phyloP scores from a whole-genome alignment of 2,888 invertebrate species.

The Diarsia rubi region DNA sequence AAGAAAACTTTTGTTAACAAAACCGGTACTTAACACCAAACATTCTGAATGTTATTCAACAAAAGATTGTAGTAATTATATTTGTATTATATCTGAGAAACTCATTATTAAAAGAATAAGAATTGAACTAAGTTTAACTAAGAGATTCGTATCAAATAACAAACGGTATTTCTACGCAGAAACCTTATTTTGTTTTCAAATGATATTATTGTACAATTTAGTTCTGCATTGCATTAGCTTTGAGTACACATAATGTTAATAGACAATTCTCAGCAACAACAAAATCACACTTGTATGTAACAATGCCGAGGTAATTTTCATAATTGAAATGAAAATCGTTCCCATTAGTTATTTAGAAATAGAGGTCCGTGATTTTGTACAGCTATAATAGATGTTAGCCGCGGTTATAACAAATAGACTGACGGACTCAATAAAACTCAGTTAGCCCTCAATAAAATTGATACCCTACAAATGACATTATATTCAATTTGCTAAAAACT shows the following conservation, averaged over 20 bases:
- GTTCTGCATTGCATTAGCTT: conserved; percentile 45
- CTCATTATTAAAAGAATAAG: conserved; percentile 12
- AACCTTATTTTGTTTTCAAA: conserved; percentile 39
- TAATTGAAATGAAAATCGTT: conserved; percentile 67
- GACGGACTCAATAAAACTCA: conserved; percentile 66
- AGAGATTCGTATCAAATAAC: conserved; percentile 20
- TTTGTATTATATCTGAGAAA: neutral
- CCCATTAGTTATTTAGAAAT: conserved; percentile 65
- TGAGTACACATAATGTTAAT: conserved; percentile 51
- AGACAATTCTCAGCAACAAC: conserved; percentile 59
- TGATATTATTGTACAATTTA: conserved; percentile 53
- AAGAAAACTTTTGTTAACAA: neutral
- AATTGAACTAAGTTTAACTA: conserved; percentile 6
- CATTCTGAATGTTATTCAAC: neutral
- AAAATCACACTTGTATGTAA: conserved; percentile 59
- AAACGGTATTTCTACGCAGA: conserved; percentile 2
- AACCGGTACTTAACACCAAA: neutral
- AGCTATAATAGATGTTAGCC: conserved; percentile 59
- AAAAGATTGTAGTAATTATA: neutral
- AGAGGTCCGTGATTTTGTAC: conserved; percentile 63
- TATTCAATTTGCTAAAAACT: conserved; percentile 58
- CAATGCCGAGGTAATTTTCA: conserved; percentile 57
- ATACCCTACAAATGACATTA: conserved; percentile 56
- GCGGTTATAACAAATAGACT: conserved; percentile 61
- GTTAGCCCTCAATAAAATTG: conserved; percentile 53